Evolutionary conservation across 2,888 invertebrate species (phyloP).

Genomic region (Eudemis profundana): DNA sequence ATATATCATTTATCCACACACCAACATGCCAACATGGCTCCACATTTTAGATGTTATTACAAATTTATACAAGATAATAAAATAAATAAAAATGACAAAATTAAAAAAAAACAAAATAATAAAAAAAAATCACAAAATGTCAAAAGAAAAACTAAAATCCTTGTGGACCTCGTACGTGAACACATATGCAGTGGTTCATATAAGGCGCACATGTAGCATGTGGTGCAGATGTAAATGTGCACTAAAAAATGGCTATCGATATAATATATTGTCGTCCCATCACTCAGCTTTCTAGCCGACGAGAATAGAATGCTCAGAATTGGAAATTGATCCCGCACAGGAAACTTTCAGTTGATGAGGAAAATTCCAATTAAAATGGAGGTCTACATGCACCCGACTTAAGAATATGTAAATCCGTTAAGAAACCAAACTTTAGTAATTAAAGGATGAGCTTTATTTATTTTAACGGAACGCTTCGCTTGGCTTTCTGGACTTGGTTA

Average conservation of each 20-base stretch:
- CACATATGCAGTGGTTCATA: no score
- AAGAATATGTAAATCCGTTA: slow-evolving; percentile 58
- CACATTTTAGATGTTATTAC: no score
- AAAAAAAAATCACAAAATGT: no score
- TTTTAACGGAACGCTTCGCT: slow-evolving; percentile 6
- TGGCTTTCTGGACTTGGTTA: slow-evolving; percentile 8
- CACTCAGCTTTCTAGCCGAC: slow-evolving; percentile 53
- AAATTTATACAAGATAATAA: no score
- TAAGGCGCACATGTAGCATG: no score
- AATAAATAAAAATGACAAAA: no score
- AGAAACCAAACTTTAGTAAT: slow-evolving; percentile 36
- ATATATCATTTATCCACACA: no score
- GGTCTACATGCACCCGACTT: slow-evolving; percentile 63
- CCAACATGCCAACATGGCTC: no score
- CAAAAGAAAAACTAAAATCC: no score
- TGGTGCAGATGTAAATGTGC: no score
- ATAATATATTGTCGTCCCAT: slow-evolving; percentile 44
- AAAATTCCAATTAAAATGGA: slow-evolving; percentile 73
- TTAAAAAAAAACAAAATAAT: no score
- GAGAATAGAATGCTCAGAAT: slow-evolving; percentile 71
- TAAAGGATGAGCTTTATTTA: slow-evolving; percentile 26
- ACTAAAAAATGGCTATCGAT: slow-evolving; percentile 27
- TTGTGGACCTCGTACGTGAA: no score
- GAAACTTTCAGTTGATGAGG: slow-evolving; percentile 61
- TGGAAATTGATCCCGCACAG: slow-evolving; percentile 73